Base-by-base conservation (phyloP, 2,888 invertebrate species). In the Drosophila nr. medialis region DNA sequence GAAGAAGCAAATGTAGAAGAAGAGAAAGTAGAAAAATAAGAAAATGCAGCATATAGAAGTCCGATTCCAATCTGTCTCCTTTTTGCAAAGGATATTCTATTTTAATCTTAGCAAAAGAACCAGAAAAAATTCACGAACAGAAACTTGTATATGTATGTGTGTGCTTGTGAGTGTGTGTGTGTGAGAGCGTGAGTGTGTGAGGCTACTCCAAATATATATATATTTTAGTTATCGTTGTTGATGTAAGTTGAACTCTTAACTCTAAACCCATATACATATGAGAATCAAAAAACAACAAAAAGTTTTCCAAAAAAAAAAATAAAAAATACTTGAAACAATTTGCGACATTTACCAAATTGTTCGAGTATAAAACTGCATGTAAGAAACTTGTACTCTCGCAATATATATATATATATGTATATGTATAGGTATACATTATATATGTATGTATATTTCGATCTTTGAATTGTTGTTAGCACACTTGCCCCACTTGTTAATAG, bases 401-500 rank as follows among this genome's bases (percentile, higher is more conserved):
- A 45, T 45, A 45, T 24, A 36, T 58, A 50, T 58, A 50, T 38
- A 50, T 13, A 38, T 27, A 32, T 42, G 27, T n/a, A 42, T 51
- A n/a, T 40, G 11, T 11, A 45, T 45, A 45, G 7, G 15, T 45
- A 15, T 24, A 45, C 29, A 11, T 58, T 48, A 45, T 42, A 54
- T 40, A n/a, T n/a, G 29, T 45, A 32, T 49, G 4, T 40, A 51
- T 66, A 81, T 68, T 59, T 64, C 59, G 59, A 66, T 75, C 42
- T 82, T 66, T 72, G 59, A 79, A 74, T 88, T 88, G 83, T 83
- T 83, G 83, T 85, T 88, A 83, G 83, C 72, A 81, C 78, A 45
- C 83, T 83, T 56, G 56, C 67, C 77, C 68, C 80, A 80, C 81
- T 80, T 76, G 77, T 80, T 76, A 78, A 80, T 76, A 49, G 76